Percentiles rank a stretch among this genome's conserved stretches.
Conservation (phyloP, 2,888 invertebrate species). For the Caenorhabditis japonica region DNA sequence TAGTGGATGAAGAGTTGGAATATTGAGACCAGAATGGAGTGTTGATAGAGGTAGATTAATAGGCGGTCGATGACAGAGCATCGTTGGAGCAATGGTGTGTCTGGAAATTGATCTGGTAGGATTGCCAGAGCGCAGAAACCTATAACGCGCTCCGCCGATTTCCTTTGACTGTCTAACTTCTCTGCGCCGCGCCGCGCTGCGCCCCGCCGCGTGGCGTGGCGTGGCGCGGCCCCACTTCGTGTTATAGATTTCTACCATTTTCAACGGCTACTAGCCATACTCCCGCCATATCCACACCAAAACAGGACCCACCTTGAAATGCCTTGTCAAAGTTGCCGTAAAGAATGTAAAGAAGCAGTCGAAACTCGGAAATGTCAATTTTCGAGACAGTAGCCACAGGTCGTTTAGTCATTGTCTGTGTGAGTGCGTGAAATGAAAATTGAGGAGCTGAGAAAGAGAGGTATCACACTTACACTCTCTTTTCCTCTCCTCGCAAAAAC, state of each 20-base stretch:
- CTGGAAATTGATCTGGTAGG: constrained; percentile 12
- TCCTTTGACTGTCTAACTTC: too few species aligned
- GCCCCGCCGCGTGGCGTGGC: too few species aligned
- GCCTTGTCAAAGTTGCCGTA: constrained; percentile 48
- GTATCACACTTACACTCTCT: constrained; percentile 27
- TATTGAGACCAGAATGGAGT: constrained; percentile 34
- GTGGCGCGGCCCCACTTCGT: too few species aligned
- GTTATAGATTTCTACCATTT: too few species aligned
- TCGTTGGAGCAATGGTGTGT: constrained; percentile 38
- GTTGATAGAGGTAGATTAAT: constrained; percentile 28
- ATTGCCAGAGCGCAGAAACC: not conserved
- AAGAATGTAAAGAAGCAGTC: constrained; percentile 35
- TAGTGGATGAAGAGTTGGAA: constrained; percentile 44
- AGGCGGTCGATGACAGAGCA: constrained; percentile 35
- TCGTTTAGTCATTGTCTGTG: constrained; percentile 9
- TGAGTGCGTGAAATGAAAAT: not conserved
- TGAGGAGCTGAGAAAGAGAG: constrained; percentile 2
- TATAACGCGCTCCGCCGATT: not conserved
- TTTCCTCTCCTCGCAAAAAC: constrained; percentile 9
- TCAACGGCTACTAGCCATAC: too few species aligned
- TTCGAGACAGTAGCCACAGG: constrained; percentile 30
- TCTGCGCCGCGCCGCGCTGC: too few species aligned
- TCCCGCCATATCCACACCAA: too few species aligned
- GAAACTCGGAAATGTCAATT: constrained; percentile 35
- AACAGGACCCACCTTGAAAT: constrained; percentile 51